Evolutionary conservation across 2,113 vertebrate genomes (phyloP).

Genomic region (Archilochus colubris): DNA sequence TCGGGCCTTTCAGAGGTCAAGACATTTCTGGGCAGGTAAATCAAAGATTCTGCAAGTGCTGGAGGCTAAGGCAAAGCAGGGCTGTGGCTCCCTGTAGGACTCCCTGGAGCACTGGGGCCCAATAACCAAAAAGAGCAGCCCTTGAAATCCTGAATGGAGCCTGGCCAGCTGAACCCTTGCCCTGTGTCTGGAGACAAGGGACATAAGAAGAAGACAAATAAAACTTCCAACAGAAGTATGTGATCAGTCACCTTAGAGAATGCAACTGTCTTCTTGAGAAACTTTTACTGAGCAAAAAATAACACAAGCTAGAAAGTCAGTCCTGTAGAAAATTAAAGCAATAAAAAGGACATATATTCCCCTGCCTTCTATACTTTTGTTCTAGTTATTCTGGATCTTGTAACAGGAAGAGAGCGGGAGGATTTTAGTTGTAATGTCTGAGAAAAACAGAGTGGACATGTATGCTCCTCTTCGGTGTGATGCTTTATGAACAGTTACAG

Average conservation of each 20-base stretch:
- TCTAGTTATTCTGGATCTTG: background rate
- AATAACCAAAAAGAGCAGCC: background rate
- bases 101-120: rapidly evolving
- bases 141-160: background rate
- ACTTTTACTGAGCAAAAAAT: background rate
- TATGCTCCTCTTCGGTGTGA: background rate
- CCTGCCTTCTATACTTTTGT: background rate
- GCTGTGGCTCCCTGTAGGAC: background rate
- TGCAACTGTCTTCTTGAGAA: background rate
- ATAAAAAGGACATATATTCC: background rate
- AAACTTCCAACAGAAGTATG: background rate
- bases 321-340: background rate
- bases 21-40: background rate
- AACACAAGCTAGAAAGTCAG: background rate
- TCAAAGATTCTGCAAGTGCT: rapidly evolving
- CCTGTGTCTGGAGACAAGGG: background rate
- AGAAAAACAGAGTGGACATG: background rate
- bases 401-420: background rate
- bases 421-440: background rate
- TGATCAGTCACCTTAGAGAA: background rate
- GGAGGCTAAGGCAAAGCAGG: rapidly evolving
- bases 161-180: background rate
- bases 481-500: background rate
- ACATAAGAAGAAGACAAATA: background rate
- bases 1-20: background rate